A percentile compares a stretch with the other conserved stretches of the same genome.
Conservation (phyloP, 2,888 invertebrate genomes). For the Phoenoteleia sp. region DNA sequence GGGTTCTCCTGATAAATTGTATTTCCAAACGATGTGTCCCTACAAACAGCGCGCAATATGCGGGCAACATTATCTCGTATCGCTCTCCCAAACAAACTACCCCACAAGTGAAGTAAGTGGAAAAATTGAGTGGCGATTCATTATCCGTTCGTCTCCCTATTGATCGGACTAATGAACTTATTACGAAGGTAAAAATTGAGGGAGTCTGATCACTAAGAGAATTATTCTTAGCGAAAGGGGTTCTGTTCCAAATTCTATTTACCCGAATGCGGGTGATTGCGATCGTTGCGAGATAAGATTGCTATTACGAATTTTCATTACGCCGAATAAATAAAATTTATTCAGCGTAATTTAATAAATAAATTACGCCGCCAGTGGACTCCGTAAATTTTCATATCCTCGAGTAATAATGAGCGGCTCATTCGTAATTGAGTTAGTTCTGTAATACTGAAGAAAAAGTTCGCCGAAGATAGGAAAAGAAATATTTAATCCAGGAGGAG, state of each 20-base stretch:
- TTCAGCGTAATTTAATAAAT: too few relatives aligned
- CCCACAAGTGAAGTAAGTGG: constrained; percentile 73
- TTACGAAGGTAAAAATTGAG: constrained; percentile 80
- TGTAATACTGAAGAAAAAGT: constrained; percentile 50
- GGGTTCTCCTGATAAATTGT: constrained; percentile 76
- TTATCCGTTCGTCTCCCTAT: constrained; percentile 67
- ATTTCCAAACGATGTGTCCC: constrained; percentile 78
- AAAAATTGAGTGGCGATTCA: constrained; percentile 81
- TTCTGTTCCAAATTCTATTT: too few relatives aligned
- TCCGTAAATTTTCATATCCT: constrained; percentile 49
- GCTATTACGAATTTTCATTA: too few relatives aligned
- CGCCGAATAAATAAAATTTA: too few relatives aligned
- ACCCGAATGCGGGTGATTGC: constrained; percentile 30
- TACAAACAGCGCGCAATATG: constrained; percentile 61
- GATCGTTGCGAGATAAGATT: too few relatives aligned
- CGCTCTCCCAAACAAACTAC: constrained; percentile 65
- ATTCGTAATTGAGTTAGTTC: constrained; percentile 64
- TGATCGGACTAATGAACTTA: constrained; percentile 81
- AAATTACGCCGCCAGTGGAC: too few relatives aligned
- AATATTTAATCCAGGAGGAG: constrained; percentile 74
- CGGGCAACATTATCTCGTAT: constrained; percentile 72
- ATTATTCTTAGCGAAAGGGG: constrained; percentile 71
- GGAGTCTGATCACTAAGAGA: constrained; percentile 78
- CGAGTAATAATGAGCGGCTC: constrained; percentile 48
- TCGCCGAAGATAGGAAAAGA: constrained; percentile 44